These are phyloP conservation scores for Melitaea cinxia DNA, from an alignment of 1,140 invertebrate species.

Conservation along the genomic window DNA sequence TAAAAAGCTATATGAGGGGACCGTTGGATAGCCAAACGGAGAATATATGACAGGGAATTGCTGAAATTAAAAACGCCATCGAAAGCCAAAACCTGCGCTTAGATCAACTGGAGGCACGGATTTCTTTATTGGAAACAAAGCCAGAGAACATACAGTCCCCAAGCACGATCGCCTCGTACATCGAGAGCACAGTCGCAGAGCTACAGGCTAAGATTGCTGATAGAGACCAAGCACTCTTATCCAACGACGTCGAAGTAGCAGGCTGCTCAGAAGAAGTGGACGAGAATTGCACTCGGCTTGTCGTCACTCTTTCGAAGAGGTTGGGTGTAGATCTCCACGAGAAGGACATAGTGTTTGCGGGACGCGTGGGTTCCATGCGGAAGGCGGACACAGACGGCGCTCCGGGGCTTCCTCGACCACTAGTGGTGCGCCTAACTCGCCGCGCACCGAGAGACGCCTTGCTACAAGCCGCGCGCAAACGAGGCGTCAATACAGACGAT, in stretches of 20 bases:
- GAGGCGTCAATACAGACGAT: neutral
- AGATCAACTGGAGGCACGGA: too few relatives aligned
- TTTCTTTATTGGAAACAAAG: too few relatives aligned
- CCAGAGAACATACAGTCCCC: too few relatives aligned
- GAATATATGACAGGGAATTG: too few relatives aligned
- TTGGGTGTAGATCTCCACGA: conserved; percentile 13
- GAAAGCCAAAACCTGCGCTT: too few relatives aligned
- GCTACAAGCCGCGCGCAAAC: conserved; percentile 5
- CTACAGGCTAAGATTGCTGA: conserved; percentile 19
- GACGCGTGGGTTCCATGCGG: conserved; percentile 17
- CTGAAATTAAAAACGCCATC: too few relatives aligned
- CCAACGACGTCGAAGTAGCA: conserved; percentile 23
- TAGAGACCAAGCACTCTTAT: conserved; percentile 11
- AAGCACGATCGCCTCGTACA: too few relatives aligned
- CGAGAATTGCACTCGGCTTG: conserved; percentile 14
- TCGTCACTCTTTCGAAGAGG: conserved; percentile 12
- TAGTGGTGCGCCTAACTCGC: conserved; percentile 3
- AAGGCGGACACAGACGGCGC: too few relatives aligned
- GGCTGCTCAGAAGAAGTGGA: conserved; percentile 7
- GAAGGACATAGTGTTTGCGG: conserved; percentile 17
- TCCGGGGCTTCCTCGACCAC: conserved; percentile 1
- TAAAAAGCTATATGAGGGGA: too few relatives aligned
- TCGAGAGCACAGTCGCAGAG: conserved; percentile 6
- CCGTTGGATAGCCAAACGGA: too few relatives aligned
- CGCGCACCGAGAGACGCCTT: conserved; percentile 2